These are phyloP conservation scores for Manacus vitellinus DNA, from an alignment of 2,113 vertebrate species.

Conservation along the genomic window DNA sequence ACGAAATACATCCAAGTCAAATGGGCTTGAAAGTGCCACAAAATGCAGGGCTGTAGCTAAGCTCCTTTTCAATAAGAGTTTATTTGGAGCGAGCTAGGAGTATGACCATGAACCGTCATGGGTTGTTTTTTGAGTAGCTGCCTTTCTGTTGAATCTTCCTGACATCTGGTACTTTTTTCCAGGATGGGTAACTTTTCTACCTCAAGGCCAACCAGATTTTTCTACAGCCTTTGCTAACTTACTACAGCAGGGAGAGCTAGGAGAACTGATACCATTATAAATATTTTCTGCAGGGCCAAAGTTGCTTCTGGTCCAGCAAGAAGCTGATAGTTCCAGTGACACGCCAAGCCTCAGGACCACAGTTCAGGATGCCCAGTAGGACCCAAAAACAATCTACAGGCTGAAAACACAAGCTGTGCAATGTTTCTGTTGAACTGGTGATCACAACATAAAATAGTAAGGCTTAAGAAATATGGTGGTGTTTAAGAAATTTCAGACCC, in stretches of 20 bases:
- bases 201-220: neutral
- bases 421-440: neutral
- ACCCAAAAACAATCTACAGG: neutral
- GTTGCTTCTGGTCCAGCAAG: neutral
- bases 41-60: neutral
- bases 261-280: neutral
- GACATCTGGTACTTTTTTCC: neutral
- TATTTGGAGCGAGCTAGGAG: neutral
- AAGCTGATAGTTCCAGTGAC: neutral
- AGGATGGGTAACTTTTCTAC: neutral
- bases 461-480: neutral
- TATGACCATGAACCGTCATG: rapidly evolving
- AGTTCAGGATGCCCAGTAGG: neutral
- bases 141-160: neutral
- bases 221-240: neutral
- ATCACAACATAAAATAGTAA: neutral
- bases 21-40: neutral
- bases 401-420: neutral
- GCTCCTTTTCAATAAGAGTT: neutral
- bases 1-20: neutral
- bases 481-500: neutral
- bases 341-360: neutral
- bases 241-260: neutral
- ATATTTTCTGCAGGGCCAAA: neutral
- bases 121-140: neutral